phyloP scores from a whole-genome alignment of 2,888 invertebrate species.

The Aporophyla nigra region DNA sequence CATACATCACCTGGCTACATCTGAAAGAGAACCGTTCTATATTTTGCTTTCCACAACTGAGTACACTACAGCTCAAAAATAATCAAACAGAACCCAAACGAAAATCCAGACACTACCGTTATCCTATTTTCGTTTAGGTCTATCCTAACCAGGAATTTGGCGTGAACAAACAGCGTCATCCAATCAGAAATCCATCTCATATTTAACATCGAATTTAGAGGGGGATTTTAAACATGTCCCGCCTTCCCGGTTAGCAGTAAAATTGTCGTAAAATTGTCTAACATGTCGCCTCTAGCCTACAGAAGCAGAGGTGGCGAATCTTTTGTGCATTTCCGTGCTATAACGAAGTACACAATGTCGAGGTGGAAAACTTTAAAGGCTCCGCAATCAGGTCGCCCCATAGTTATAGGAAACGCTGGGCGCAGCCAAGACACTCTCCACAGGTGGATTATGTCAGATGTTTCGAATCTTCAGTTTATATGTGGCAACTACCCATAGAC shows the following conservation, averaged over 20 bases:
- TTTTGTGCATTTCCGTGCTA: constrained; percentile 7
- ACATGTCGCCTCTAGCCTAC: constrained; percentile 65
- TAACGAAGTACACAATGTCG: too few relatives aligned
- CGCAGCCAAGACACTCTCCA: too few relatives aligned
- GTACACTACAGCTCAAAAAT: neutral
- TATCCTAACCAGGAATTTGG: neutral
- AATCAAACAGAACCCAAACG: neutral
- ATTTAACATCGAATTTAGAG: constrained; percentile 69
- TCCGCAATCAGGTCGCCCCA: too few relatives aligned
- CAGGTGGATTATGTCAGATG: too few relatives aligned
- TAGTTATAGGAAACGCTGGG: too few relatives aligned
- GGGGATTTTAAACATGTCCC: constrained; percentile 66
- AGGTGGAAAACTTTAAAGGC: too few relatives aligned
- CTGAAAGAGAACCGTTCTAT: neutral
- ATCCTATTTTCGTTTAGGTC: constrained; percentile 4
- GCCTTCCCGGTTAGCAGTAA: constrained; percentile 75
- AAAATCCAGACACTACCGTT: constrained; percentile 2
- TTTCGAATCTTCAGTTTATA: neutral
- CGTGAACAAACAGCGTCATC: constrained; percentile 42
- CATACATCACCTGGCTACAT: neutral
- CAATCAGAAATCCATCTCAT: constrained; percentile 60
- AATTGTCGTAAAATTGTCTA: constrained; percentile 76
- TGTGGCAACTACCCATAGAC: too few relatives aligned
- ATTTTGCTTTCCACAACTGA: neutral
- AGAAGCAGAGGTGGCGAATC: constrained; percentile 41